Evolutionary conservation across 2,797 vertebrate species (phyloP).

Genomic region (Argentina silus): DNA sequence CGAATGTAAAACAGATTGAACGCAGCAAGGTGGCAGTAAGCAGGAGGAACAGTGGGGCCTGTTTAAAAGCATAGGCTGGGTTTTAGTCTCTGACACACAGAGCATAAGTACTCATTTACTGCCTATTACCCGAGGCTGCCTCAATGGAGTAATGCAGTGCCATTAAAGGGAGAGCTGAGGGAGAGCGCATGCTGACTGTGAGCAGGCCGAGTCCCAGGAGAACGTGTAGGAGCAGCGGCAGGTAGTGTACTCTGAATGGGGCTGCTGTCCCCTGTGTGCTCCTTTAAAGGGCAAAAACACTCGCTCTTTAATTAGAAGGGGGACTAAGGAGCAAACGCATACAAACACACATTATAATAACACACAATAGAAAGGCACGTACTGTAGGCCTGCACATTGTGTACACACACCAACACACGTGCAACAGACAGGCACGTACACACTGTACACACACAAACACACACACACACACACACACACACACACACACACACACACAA

Average conservation of each 20-base stretch:
- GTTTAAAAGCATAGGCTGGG: constrained; percentile 24
- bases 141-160: constrained; percentile 15
- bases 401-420: constrained; percentile 5
- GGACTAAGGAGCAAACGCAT: constrained; percentile 6
- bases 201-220: not conserved
- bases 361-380: not conserved
- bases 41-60: constrained; percentile 9
- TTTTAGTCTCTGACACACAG: constrained; percentile 15
- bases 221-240: not conserved
- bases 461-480: constrained; percentile 1
- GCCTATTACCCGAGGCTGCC: constrained; percentile 19
- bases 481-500: not conserved
- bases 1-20: constrained; percentile 1
- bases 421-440: not conserved
- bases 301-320: constrained; percentile 26
- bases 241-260: not conserved
- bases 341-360: constrained; percentile 8
- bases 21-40: not conserved
- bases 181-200: not conserved
- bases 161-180: not conserved
- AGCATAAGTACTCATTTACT: constrained; percentile 36
- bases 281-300: constrained; percentile 33
- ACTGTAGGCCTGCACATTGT: not conserved
- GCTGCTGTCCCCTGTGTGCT: constrained; percentile 7
- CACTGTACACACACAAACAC: not conserved